Percentiles rank a stretch among this genome's conserved stretches.
Conservation (phyloP, 2,888 invertebrate species). For the Mystacides longicornis region DNA sequence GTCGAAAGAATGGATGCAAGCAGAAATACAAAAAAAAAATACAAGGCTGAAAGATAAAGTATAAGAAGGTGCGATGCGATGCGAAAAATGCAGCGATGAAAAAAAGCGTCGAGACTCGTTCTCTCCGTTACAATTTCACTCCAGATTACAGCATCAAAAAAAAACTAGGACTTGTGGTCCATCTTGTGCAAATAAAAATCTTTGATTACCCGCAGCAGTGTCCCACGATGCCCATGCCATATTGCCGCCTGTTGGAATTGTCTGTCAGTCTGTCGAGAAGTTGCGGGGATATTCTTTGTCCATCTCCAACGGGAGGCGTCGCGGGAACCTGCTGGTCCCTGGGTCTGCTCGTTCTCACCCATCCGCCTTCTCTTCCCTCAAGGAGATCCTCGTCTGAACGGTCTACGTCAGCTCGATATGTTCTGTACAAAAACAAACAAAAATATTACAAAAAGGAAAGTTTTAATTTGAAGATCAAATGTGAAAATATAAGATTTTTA, state of each 20-base stretch:
- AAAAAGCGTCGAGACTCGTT: neutral
- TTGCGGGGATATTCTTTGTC: slow-evolving; percentile 65
- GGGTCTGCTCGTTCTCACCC: slow-evolving; percentile 40
- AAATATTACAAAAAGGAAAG: too few species aligned
- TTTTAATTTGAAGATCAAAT: too few species aligned
- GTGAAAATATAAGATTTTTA: too few species aligned
- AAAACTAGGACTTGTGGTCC: too few species aligned
- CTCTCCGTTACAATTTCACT: neutral
- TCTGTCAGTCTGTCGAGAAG: slow-evolving; percentile 82
- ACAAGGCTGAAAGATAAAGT: too few species aligned
- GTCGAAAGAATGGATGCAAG: too few species aligned
- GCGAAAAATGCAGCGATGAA: neutral
- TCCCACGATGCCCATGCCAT: slow-evolving; percentile 76
- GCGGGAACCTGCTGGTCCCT: slow-evolving; percentile 24
- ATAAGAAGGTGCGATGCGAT: neutral
- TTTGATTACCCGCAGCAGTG: slow-evolving; percentile 61
- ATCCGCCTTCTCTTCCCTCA: slow-evolving; percentile 39
- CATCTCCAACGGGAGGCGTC: slow-evolving; percentile 41
- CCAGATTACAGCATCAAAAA: too few species aligned
- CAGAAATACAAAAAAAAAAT: too few species aligned
- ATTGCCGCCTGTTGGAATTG: slow-evolving; percentile 82
- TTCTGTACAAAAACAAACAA: neutral
- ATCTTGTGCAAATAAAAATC: too few species aligned
- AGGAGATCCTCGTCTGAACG: slow-evolving; percentile 35
- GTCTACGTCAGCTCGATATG: slow-evolving; percentile 17